phyloP scores from a whole-genome alignment of 1,140 invertebrate genomes.

The Galleria mellonella region DNA sequence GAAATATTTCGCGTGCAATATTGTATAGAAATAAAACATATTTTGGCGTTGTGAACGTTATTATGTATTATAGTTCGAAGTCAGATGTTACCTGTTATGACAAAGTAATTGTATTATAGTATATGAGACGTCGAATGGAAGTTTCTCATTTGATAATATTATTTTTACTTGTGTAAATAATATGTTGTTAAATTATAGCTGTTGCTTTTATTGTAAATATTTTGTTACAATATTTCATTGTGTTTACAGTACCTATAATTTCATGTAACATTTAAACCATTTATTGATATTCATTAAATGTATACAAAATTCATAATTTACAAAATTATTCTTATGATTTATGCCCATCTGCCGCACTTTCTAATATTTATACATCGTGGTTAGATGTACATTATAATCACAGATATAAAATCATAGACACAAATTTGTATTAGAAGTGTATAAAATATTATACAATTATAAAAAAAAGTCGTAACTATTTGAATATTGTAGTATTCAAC shows the following conservation, averaged over 20 bases:
- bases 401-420: slow-evolving; percentile 4
- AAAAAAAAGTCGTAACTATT: too few species aligned
- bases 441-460: not conserved
- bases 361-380: not conserved
- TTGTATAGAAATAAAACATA: slow-evolving; percentile 61
- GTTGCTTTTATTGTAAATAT: slow-evolving; percentile 71
- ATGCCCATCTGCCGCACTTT: not conserved
- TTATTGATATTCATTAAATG: slow-evolving; percentile 42
- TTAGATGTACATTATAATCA: slow-evolving; percentile 4
- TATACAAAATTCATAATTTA: slow-evolving; percentile 28
- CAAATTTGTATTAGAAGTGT: not conserved
- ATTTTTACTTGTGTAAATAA: slow-evolving; percentile 56
- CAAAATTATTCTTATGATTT: slow-evolving; percentile 20
- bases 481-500: too few species aligned
- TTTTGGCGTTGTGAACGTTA: slow-evolving; percentile 73
- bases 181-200: slow-evolving; percentile 68
- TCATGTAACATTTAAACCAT: slow-evolving; percentile 40
- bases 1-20: slow-evolving; percentile 64
- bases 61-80: slow-evolving; percentile 70
- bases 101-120: slow-evolving; percentile 68
- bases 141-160: slow-evolving; percentile 31
- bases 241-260: slow-evolving; percentile 41
- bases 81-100: slow-evolving; percentile 74
- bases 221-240: slow-evolving; percentile 57
- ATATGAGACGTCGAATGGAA: slow-evolving; percentile 36